Percentiles rank a stretch among this genome's conserved stretches.
Conservation (phyloP, 2,797 vertebrate genomes). For the Sternotherus odoratus region DNA sequence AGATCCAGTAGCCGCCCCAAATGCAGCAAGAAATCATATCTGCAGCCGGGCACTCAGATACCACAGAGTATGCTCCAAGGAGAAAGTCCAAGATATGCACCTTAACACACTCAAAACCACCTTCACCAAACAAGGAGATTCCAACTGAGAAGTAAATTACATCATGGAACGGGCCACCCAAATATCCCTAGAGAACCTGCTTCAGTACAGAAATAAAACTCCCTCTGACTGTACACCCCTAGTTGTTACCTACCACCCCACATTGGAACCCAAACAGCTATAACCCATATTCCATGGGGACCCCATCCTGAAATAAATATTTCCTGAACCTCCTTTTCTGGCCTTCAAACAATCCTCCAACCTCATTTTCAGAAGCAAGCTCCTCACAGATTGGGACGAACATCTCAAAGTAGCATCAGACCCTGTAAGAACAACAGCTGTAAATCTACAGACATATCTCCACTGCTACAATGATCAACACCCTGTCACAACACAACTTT, state of each 20-base stretch:
- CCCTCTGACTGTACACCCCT: not conserved
- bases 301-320: not conserved
- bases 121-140: too few species aligned
- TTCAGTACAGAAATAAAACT: not conserved
- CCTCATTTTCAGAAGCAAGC: not conserved
- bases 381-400: not conserved
- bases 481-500: not conserved
- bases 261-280: not conserved
- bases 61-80: not conserved
- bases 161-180: too few species aligned
- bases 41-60: not conserved
- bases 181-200: not conserved
- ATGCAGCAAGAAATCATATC: not conserved
- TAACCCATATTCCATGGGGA: not conserved
- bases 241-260: not conserved
- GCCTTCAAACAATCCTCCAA: not conserved
- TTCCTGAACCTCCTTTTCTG: not conserved
- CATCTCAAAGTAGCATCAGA: not conserved
- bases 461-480: too few species aligned
- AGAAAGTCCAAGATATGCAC: not conserved
- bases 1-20: not conserved
- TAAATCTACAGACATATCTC: not conserved
- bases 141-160: too few species aligned
- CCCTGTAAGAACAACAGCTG: not conserved
- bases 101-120: too few species aligned